These are phyloP conservation scores for Choloepus didactylus DNA, from an alignment of 2,797 vertebrate species.

Conservation along the genomic window DNA sequence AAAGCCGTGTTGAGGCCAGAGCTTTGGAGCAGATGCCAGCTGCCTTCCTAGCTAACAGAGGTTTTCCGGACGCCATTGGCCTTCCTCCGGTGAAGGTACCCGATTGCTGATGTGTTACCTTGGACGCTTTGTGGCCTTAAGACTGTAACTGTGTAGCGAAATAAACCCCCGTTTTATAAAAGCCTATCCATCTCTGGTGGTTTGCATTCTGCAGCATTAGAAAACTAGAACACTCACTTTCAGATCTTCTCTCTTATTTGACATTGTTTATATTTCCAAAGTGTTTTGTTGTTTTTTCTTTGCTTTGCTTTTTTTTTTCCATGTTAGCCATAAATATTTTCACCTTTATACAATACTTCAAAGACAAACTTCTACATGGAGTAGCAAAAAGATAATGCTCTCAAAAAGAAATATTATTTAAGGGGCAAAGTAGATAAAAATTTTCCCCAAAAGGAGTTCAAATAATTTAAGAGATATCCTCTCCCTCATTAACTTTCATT, in stretches of 20 bases:
- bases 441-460: not conserved
- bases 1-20: too few relatives aligned
- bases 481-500: slow-evolving; percentile 33
- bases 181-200: too few relatives aligned
- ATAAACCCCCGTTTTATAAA: too few relatives aligned
- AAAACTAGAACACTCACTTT: too few relatives aligned
- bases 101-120: too few relatives aligned
- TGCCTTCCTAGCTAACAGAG: too few relatives aligned
- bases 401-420: not conserved
- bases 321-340: slow-evolving; percentile 50
- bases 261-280: not conserved
- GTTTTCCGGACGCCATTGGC: too few relatives aligned
- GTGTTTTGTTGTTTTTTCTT: not conserved
- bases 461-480: slow-evolving; percentile 22
- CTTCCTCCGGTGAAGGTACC: too few relatives aligned
- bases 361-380: not conserved
- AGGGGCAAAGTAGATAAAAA: not conserved
- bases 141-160: too few relatives aligned
- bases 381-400: not conserved
- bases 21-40: too few relatives aligned
- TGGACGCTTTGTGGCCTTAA: too few relatives aligned
- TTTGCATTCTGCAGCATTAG: too few relatives aligned
- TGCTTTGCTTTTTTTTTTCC: not conserved
- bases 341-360: not conserved
- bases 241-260: not conserved